Evolutionary conservation across 2,888 invertebrate genomes (phyloP).

Genomic region (Portevinia maculata): DNA sequence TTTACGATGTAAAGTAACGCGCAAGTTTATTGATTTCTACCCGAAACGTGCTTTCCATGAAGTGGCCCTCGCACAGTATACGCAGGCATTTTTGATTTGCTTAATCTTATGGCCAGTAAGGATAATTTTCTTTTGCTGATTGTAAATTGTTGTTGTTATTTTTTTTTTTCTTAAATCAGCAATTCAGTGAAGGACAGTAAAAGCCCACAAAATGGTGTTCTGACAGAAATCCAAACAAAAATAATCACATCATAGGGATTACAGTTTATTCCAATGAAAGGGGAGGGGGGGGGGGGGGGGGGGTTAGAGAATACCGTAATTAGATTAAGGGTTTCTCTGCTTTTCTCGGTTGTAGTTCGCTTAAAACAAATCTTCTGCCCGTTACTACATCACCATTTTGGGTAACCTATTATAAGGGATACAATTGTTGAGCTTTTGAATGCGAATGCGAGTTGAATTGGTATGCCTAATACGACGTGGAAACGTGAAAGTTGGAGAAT

Average conservation of each 20-base stretch:
- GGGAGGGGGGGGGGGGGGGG: background rate
- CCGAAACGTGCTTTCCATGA: conserved; percentile 21
- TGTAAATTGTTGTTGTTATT: background rate
- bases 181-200: conserved; percentile 7
- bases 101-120: conserved; percentile 26
- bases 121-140: conserved; percentile 10
- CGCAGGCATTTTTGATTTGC: conserved; percentile 26
- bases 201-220: background rate
- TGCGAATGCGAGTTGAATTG: conserved; percentile 8
- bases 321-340: conserved; percentile 39
- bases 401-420: conserved; percentile 14
- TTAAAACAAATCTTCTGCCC: conserved; percentile 27
- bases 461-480: conserved; percentile 21
- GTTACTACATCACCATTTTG: conserved; percentile 20
- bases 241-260: conserved; percentile 47
- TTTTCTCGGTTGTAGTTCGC: conserved; percentile 21
- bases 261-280: background rate
- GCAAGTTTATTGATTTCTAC: conserved; percentile 10
- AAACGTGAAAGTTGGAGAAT: background rate
- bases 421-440: background rate
- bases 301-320: conserved; percentile 15
- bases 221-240: conserved; percentile 2
- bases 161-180: conserved; percentile 15
- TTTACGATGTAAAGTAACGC: conserved; percentile 21
- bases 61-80: background rate